Percentiles rank a stretch among this genome's conserved stretches.
Conservation (phyloP, 1,140 invertebrate genomes). For the Harpegnathos saltator region DNA sequence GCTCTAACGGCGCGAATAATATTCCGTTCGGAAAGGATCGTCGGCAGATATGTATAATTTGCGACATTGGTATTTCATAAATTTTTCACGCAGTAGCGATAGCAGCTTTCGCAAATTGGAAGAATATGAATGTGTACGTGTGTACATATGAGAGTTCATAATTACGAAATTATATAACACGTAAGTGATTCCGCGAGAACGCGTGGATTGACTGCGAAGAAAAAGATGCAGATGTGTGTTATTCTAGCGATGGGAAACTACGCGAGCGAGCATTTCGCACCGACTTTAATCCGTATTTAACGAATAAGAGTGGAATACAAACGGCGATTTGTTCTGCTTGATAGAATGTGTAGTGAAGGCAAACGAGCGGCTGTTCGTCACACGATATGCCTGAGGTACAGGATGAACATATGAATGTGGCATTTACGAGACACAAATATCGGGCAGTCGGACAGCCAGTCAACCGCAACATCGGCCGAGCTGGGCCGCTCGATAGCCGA, state of each 20-base stretch:
- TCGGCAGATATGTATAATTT: conserved; percentile 14
- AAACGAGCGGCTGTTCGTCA: conserved; percentile 22
- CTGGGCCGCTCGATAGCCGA: background rate
- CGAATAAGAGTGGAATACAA: conserved; percentile 13
- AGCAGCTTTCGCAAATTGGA: background rate
- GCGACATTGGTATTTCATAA: conserved; percentile 59
- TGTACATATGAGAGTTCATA: no score
- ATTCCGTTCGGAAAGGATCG: conserved; percentile 42
- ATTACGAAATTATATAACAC: conserved; percentile 12
- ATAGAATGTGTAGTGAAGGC: background rate
- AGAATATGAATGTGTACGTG: no score
- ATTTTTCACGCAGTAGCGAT: conserved; percentile 2
- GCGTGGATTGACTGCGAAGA: background rate
- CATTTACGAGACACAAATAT: conserved; percentile 74
- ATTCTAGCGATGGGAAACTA: conserved; percentile 2
- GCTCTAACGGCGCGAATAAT: conserved; percentile 60
- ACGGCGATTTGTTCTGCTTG: background rate
- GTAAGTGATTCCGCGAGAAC: background rate
- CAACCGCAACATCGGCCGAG: conserved; percentile 42
- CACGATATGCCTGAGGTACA: conserved; percentile 31
- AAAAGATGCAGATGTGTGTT: background rate
- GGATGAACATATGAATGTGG: background rate
- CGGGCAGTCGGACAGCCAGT: conserved; percentile 70
- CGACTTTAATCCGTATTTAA: conserved; percentile 12
- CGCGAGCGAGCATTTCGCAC: background rate